Evolutionary conservation across 2,888 invertebrate genomes (phyloP), one percentile per base, ranked within the genome.

Genomic region (Pomacea canaliculata): DNA sequence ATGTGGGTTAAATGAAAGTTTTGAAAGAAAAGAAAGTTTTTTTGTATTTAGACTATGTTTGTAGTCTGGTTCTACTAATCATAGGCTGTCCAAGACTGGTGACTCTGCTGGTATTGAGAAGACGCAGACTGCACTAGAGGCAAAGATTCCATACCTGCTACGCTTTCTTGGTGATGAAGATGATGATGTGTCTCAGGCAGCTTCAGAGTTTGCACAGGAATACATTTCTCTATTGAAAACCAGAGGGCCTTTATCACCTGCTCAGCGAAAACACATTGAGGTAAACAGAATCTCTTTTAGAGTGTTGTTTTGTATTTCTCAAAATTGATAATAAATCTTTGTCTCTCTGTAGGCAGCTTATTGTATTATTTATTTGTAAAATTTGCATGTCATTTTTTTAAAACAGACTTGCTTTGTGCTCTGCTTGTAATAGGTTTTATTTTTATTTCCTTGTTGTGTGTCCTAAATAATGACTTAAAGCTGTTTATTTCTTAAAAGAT

Each of bases 181-280:
- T 85, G 92, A 92, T 83, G 92, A 92, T 83, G 92, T 93, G 0
- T 92, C 92, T 0, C 88, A 89, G 19, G 90, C 91, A 23, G 91
- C 92, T 48, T 84, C 91, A 51, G 90, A 91, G n/a, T 92, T 92
- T 85, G 88, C 91, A 37, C 90, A 91, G 70, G 92, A 92, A 76
- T 93, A 92, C 82, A 90, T 92, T 72, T 83, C 85, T 27, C 73
- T 92, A 68, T 82, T 92, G 70, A 92, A 92, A 85, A 73, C 72
- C 37, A 51, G 66, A 72, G 59, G 71, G 66, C 60, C 79, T 19
- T 79, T 91, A 66, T 85, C 86, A 12, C 87, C 85, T 56, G 83
- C 86, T n/a, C 91, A 92, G 79, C 83, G 87, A 56, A 86, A 90
- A 76, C 87, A 90, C 82, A 82, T 91, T 65, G 88, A 90, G 85